Evolutionary conservation across 2,888 invertebrate genomes (phyloP), one percentile per base, ranked within the genome.

Genomic region (Matsumyia berberina): DNA sequence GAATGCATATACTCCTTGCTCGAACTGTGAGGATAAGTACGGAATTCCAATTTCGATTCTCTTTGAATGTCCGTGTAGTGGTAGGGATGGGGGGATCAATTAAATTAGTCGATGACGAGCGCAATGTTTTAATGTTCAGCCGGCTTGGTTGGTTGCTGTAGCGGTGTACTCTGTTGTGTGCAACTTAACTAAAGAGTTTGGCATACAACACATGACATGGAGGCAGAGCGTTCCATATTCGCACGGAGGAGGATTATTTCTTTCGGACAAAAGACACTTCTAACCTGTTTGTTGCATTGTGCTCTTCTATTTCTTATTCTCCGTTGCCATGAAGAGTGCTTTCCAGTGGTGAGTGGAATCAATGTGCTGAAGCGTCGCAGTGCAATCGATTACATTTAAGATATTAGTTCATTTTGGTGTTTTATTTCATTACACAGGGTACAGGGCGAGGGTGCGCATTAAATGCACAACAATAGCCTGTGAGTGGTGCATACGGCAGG

Each of bases 101-200:
- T 78, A 82, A 82, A 78, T 82, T 72, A 82, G 82, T 82, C 58
- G 66, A 78, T 73, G 78, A 82, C 53, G 66, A 58, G 66, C 62
- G 35, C 42, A 55, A 39, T 67, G 76, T 58, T 76, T 51, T 39
- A 76, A 67, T 51, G 67, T 58, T 67, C 35, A 53, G 35, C 58
- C 51, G 35, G 35, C 29, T 44, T 35, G 35, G 46, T 55, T 76
- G 24, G 72, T 55, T 35, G 39, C 33, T 55, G 39, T n/a, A 67
- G 24, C 24, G 31, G 19, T 17, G 12, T 24, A 39, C 74, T 57
- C 46, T 57, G 37, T 46, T 62, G 33, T 57, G 31, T 73, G 62
- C 62, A 66, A 78, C 72, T 78, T 72, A 70, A 53, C 37, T 62
- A 39, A 78, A 77, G 81, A 77, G 64, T 55, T 42, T 19, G 49